Evolutionary conservation across 2,113 vertebrate genomes (phyloP), one percentile per base, ranked within the genome.

Genomic region (Muntiacus reevesi): DNA sequence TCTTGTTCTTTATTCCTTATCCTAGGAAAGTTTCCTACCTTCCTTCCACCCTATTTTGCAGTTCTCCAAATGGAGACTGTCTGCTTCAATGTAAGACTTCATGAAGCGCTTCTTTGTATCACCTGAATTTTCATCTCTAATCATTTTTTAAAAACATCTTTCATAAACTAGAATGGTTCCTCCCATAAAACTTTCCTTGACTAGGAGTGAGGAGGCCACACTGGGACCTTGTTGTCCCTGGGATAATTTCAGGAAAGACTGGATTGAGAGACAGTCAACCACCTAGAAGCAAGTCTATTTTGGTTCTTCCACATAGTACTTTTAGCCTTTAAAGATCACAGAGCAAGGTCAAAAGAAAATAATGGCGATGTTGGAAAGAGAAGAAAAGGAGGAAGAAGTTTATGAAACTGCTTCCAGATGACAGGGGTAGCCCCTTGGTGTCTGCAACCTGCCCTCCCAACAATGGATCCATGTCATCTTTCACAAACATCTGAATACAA

Each of bases 391-490:
- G 27, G 25, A 62, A 60, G 64, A 95, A 82, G 10, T 87, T 87
- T 71, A 59, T 87, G 60, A 97, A 97, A 95, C 59, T 55, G 36
- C 55, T 98, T 96, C 79, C 88, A 81, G 54, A 87, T 91, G 60
- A 97, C 16, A 45, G 9, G 9, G 19, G 59, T 7, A 54, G 47
- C 16, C 59, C 36, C 17, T 87, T 0, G 0, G 12, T 62, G 47
- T 57, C 15, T 27, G 17, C 45, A 27, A n/a, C 40, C 12, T 1
- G 2, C 25, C 25, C 40, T 43, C 50, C 64, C 28, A 3, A 57
- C 14, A 16, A 60, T 71, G 50, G n/a, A 54, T 6, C 57, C 14
- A 88, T 76, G 74, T 62, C 47, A 52, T 57, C 62, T 19, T 89
- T 23, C 83, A 87, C 15, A 28, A 11, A 43, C 10, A 60, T 50